Percentiles rank a stretch among this genome's conserved stretches.
phyloP scores from a whole-genome alignment of 2,888 invertebrate genomes.

The Spilarctia lutea region DNA sequence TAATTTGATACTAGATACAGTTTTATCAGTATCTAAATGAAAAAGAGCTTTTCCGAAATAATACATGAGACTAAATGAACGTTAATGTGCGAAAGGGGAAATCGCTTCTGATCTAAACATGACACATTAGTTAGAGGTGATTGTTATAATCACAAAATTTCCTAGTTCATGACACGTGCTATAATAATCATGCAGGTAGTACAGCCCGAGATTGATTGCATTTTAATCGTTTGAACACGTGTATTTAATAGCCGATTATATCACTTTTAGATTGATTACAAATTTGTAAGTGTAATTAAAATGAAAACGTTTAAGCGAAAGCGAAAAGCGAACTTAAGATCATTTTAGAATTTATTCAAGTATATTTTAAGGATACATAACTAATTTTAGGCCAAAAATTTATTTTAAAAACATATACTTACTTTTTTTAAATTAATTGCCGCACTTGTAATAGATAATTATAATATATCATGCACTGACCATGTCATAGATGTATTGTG shows the following conservation, averaged over 20 bases:
- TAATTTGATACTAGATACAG: slow-evolving; percentile 37
- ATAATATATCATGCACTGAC: no score
- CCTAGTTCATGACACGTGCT: neutral
- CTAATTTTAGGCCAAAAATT: neutral
- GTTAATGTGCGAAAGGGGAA: neutral
- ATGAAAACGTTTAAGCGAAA: neutral
- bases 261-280: neutral
- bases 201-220: neutral
- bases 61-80: slow-evolving; percentile 9
- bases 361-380: neutral
- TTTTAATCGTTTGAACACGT: neutral
- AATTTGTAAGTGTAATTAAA: neutral
- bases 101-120: neutral
- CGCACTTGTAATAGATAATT: no score
- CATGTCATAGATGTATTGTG: no score
- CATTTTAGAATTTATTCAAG: neutral
- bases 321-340: neutral
- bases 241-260: neutral
- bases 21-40: slow-evolving; percentile 18
- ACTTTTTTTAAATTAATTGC: no score
- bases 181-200: neutral
- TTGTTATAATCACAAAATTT: neutral
- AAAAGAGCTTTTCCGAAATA: slow-evolving; percentile 12
- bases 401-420: no score
- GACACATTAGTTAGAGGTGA: neutral